Conservation (phyloP, 53 echinoderm and acorn worm species). For the Astropecten irregularis region DNA sequence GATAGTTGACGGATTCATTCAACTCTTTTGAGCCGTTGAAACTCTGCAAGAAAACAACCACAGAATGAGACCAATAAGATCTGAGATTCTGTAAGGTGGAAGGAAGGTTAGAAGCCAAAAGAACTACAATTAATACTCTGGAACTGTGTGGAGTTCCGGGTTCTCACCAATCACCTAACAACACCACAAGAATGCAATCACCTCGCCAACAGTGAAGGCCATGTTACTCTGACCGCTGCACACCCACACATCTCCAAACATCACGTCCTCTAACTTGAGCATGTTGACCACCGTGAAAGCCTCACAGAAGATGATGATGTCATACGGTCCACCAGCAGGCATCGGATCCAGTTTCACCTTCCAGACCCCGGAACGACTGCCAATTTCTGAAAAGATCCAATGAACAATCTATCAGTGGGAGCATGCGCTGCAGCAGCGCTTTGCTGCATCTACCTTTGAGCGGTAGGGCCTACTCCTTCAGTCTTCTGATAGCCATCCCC, state of each 20-base stretch:
- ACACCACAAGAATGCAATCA: conserved; percentile 7
- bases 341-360: conserved; percentile 72
- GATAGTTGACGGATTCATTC: conserved; percentile 72
- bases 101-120: neutral
- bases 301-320: conserved; percentile 63
- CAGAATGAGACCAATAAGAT: no score
- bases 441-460: no score
- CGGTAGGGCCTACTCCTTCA: no score
- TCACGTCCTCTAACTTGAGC: conserved; percentile 66
- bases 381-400: no score
- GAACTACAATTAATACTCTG: neutral
- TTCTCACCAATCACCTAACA: no score
- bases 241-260: conserved; percentile 89
- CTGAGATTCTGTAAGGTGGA: neutral
- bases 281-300: conserved; percentile 12
- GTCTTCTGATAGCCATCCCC: no score
- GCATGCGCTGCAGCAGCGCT: no score
- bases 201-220: conserved; percentile 74
- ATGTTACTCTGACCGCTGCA: conserved; percentile 93
- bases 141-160: no score
- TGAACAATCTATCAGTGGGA: no score
- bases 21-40: conserved; percentile 75
- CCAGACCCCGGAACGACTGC: no score
- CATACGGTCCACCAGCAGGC: conserved; percentile 82
- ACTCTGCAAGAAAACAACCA: conserved; percentile 66